Conservation (phyloP, 2,888 invertebrate genomes). For the Dastarcus helophoroides region DNA sequence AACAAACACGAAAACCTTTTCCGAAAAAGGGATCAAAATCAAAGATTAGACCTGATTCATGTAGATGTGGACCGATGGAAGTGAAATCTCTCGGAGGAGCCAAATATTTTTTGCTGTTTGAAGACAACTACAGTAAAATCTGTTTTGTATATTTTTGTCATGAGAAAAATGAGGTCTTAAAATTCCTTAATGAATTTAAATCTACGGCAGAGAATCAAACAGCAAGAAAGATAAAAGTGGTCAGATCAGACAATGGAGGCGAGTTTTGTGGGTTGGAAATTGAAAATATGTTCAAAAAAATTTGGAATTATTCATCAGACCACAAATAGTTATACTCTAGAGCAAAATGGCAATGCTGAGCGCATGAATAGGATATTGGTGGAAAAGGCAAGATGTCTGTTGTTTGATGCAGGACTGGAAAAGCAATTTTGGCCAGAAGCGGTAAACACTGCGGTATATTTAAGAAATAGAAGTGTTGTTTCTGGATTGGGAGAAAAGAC, state of each 20-base stretch:
- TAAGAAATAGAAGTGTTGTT: slow-evolving; percentile 16
- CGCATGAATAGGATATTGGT: slow-evolving; percentile 20
- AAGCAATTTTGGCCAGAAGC: slow-evolving; percentile 22
- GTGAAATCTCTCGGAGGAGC: slow-evolving; percentile 22
- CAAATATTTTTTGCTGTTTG: slow-evolving; percentile 8
- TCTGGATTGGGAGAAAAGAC: too few relatives aligned
- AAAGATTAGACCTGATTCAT: slow-evolving; percentile 5
- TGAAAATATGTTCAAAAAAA: slow-evolving; percentile 13
- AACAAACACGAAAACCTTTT: too few relatives aligned
- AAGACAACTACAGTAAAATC: slow-evolving; percentile 14
- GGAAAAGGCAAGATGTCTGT: slow-evolving; percentile 19
- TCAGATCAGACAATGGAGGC: slow-evolving; percentile 20
- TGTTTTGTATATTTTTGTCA: slow-evolving; percentile 18
- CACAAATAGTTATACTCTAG: slow-evolving; percentile 13
- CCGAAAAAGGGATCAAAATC: too few relatives aligned
- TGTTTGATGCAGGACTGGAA: slow-evolving; percentile 18
- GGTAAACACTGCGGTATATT: slow-evolving; percentile 18
- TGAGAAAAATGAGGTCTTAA: too few relatives aligned
- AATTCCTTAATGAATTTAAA: too few relatives aligned
- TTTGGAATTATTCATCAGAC: slow-evolving; percentile 14
- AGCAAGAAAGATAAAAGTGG: slow-evolving; percentile 16
- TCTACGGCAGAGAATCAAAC: slow-evolving; percentile 19
- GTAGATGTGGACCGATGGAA: slow-evolving; percentile 31
- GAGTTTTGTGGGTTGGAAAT: slow-evolving; percentile 16
- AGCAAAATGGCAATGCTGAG: slow-evolving; percentile 18